A percentile compares a stretch with the other conserved stretches of the same genome.
Conservation (phyloP, 2,113 vertebrate genomes). For the Brevimyrus niger region DNA sequence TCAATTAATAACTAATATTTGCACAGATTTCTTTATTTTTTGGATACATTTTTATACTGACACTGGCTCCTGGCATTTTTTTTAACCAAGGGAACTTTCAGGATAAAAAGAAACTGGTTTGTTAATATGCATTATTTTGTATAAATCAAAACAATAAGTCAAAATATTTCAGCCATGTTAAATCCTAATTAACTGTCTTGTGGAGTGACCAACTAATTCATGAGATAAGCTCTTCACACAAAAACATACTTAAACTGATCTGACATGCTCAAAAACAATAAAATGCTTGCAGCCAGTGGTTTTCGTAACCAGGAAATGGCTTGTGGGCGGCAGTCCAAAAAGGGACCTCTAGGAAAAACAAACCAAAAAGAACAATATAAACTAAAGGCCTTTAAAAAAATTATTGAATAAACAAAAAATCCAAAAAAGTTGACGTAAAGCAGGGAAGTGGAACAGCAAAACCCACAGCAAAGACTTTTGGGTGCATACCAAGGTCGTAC, state of each 20-base stretch:
- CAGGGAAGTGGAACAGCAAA: background rate
- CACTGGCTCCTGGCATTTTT: background rate
- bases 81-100: background rate
- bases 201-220: slow-evolving; percentile 20
- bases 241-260: slow-evolving; percentile 8
- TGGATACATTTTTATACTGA: background rate
- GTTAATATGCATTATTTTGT: slow-evolving; percentile 11
- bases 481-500: background rate
- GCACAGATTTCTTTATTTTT: background rate
- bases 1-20: background rate
- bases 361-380: slow-evolving; percentile 12
- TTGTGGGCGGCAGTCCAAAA: slow-evolving; percentile 8
- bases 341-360: slow-evolving; percentile 16
- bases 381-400: slow-evolving; percentile 19
- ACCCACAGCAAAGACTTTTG: background rate
- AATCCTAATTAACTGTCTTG: slow-evolving; percentile 20
- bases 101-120: background rate
- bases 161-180: slow-evolving; percentile 29
- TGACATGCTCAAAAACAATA: background rate
- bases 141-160: no score
- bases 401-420: slow-evolving; percentile 32
- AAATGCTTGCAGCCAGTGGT: background rate
- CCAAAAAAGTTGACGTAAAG: background rate
- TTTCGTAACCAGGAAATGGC: background rate
- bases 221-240: slow-evolving; percentile 6